phyloP scores from a whole-genome alignment of 2,797 vertebrate species.

The Selene dorsalis region DNA sequence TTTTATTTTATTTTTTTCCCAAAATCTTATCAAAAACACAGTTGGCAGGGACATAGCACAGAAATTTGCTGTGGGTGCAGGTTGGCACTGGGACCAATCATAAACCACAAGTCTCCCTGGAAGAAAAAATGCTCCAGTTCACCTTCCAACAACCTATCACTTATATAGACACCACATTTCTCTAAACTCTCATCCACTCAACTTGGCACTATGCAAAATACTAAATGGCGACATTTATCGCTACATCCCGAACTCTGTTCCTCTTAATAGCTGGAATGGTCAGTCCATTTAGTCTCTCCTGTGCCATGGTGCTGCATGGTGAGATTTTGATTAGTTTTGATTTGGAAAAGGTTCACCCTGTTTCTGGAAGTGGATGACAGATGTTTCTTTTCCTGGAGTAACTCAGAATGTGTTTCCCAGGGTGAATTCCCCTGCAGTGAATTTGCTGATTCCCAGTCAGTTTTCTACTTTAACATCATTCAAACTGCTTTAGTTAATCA shows the following conservation, averaged over 20 bases:
- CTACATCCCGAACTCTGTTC: background rate
- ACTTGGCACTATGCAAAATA: constrained; percentile 3
- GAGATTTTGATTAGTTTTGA: constrained; percentile 14
- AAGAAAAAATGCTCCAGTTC: background rate
- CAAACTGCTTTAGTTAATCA: background rate
- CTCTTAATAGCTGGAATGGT: background rate
- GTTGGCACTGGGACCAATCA: constrained; percentile 4
- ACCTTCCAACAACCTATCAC: constrained; percentile 14
- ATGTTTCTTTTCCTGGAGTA: background rate
- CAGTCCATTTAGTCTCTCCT: background rate
- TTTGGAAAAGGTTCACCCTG: constrained; percentile 20
- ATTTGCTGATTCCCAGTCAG: constrained; percentile 5
- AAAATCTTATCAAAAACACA: constrained; percentile 6
- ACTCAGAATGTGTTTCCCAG: background rate
- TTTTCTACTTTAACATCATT: background rate
- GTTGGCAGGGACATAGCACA: constrained; percentile 13
- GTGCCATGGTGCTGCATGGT: background rate
- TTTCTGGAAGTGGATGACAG: constrained; percentile 5
- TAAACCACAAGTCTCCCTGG: constrained; percentile 9
- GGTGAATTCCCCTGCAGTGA: constrained; percentile 12
- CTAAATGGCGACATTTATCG: constrained; percentile 4
- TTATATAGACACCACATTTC: constrained; percentile 2
- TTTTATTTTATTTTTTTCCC: background rate
- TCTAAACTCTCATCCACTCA: background rate
- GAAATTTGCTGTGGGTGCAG: background rate